Evolutionary conservation across 2,888 invertebrate species (phyloP).

Genomic region (Prosapia bicincta): DNA sequence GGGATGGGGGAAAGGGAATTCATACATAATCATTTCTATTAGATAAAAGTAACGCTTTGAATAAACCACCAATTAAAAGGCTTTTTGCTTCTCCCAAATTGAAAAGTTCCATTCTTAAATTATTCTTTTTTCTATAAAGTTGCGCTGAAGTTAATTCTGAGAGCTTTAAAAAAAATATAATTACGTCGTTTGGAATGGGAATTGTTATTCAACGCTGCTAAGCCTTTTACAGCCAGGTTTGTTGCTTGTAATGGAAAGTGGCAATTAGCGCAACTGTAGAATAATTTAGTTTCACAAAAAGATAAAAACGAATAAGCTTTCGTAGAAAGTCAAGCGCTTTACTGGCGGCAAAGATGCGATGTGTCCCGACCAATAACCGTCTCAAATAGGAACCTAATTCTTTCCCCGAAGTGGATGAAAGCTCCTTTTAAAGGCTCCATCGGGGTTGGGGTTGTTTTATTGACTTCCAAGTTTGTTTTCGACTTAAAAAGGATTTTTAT

Average conservation of each 20-base stretch:
- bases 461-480: slow-evolving; percentile 24
- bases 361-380: slow-evolving; percentile 22
- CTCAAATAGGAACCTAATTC: slow-evolving; percentile 30
- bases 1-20: too few relatives aligned
- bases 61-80: not conserved
- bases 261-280: too few relatives aligned
- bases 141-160: not conserved
- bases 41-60: not conserved
- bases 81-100: not conserved
- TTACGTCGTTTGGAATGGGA: not conserved
- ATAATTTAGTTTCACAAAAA: too few relatives aligned
- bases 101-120: not conserved
- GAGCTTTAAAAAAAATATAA: not conserved
- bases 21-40: slow-evolving; percentile 2
- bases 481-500: slow-evolving; percentile 28
- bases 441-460: slow-evolving; percentile 20
- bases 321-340: too few relatives aligned
- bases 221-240: not conserved
- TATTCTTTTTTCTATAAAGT: not conserved
- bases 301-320: too few relatives aligned
- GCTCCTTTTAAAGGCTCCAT: slow-evolving; percentile 21
- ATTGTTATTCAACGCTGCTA: not conserved
- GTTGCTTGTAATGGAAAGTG: too few relatives aligned
- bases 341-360: slow-evolving; percentile 12
- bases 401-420: slow-evolving; percentile 29